Base-by-base conservation (phyloP, 1,140 invertebrate species). In the Sitobion miscanthi region DNA sequence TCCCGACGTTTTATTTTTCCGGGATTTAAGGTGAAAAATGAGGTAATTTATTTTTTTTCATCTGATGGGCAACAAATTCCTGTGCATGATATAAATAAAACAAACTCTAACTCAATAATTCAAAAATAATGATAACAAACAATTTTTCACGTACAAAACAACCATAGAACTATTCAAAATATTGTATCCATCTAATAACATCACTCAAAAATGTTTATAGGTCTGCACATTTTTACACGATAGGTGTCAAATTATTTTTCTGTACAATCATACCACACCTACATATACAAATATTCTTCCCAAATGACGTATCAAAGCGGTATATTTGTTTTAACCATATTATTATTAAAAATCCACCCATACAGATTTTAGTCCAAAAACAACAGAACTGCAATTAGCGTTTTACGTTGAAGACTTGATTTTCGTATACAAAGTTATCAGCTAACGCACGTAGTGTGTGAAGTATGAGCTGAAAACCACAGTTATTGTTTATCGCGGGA, bases 11-110 rank as follows among this genome's bases (percentile, higher is more conserved):
- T 49, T 88, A 54, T 88, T 54, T 69, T 52, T 88, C 30, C n/a
- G 25, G 20, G 87, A 88, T 88, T 88, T 88, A 52, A 88, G n/a
- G n/a, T 88, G 87, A 54, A 88, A 35, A 88, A 88, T 88, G 87
- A 9, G 49, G 49, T 35, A 54, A 88, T 54, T 52, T 35, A 88
- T 88, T 49, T 87, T 87, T 87, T 42, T 88, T 88, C n/a, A 88
- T 87, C 49, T 88, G 30, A 35, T 88, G 52, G 17, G n/a, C 87
- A 14, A 88, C 30, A 30, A 49, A 88, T 88, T 54, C n/a, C 25
- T 17, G 47, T 45, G 9, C 20, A 54, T 38, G 52, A 21, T 88
- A 88, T n/a, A 88, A 52, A 52, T 52, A 88, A 88, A 88, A 88
- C 14, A 52, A 88, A 21, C 5, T n/a, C 47, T 9, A 20, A 88